These are phyloP conservation scores for Mustelus asterias DNA, from an alignment of 2,113 vertebrate genomes.

Conservation along the genomic window DNA sequence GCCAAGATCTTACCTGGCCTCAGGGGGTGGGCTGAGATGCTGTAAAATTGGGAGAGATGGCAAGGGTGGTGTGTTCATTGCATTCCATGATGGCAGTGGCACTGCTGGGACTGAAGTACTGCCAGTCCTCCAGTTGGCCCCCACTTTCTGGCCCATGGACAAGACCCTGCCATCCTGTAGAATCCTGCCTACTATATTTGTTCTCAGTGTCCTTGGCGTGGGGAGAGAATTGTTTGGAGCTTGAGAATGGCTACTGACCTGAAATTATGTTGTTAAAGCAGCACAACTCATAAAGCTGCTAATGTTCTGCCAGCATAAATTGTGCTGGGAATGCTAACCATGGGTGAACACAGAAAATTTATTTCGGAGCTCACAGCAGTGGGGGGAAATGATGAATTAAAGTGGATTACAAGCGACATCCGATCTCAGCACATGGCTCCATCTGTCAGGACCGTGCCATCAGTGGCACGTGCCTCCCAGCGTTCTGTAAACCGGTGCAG, in stretches of 20 bases:
- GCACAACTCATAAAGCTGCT: neutral
- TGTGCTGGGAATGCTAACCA: neutral
- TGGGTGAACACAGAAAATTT: neutral
- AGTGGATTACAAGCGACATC: neutral
- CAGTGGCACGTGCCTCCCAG: neutral
- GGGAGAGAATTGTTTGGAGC: neutral
- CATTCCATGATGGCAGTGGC: too few species aligned
- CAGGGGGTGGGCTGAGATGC: too few species aligned
- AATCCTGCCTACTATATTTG: neutral
- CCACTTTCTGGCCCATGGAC: neutral
- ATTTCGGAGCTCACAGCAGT: neutral
- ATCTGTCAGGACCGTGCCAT: conserved; percentile 5
- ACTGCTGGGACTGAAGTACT: neutral
- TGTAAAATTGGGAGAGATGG: neutral
- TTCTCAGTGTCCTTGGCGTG: neutral
- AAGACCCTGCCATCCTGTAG: neutral
- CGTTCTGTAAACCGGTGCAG: neutral
- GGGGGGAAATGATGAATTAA: neutral
- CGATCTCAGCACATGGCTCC: neutral
- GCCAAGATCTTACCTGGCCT: neutral
- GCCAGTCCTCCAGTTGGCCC: too few species aligned
- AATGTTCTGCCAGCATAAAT: neutral
- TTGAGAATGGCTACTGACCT: neutral
- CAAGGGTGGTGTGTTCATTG: too few species aligned
- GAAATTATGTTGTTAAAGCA: neutral